phyloP scores from a whole-genome alignment of 2,888 invertebrate genomes.

The Peribatodes rhomboidaria region DNA sequence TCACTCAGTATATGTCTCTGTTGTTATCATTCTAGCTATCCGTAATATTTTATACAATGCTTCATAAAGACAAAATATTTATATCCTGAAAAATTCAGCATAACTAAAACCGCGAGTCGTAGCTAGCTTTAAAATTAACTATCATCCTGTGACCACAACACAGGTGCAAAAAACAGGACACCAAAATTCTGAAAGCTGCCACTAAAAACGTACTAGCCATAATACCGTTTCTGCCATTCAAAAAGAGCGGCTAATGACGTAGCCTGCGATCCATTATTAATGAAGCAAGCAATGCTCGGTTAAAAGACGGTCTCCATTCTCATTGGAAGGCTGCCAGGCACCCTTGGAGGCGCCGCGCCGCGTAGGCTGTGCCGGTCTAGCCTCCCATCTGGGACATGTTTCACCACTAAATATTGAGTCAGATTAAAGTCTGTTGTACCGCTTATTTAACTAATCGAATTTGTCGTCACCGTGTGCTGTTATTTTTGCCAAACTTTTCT shows the following conservation, averaged over 20 bases:
- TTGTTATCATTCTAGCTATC: too few relatives aligned
- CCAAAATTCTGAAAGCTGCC: not conserved
- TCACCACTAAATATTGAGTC: not conserved
- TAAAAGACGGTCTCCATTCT: constrained; percentile 58
- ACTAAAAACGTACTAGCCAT: not conserved
- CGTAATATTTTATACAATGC: too few relatives aligned
- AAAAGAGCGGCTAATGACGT: constrained; percentile 49
- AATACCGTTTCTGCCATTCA: constrained; percentile 7
- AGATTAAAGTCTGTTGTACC: not conserved
- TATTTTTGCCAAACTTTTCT: too few relatives aligned
- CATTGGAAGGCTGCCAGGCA: constrained; percentile 75
- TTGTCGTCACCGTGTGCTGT: too few relatives aligned
- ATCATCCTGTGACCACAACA: not conserved
- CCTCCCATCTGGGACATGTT: constrained; percentile 17
- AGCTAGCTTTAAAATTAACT: not conserved
- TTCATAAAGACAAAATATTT: too few relatives aligned
- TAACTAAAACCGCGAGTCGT: not conserved
- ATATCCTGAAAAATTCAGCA: too few relatives aligned
- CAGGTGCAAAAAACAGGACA: constrained; percentile 1
- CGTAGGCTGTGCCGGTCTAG: constrained; percentile 45
- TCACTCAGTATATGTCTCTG: not conserved
- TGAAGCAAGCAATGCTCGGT: constrained; percentile 65
- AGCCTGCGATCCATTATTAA: constrained; percentile 71
- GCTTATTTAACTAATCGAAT: too few relatives aligned
- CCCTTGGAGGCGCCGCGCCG: constrained; percentile 61